Percentiles rank a stretch among this genome's conserved stretches.
Conservation (phyloP, 2,113 vertebrate species). For the Hoplias malabaricus region DNA sequence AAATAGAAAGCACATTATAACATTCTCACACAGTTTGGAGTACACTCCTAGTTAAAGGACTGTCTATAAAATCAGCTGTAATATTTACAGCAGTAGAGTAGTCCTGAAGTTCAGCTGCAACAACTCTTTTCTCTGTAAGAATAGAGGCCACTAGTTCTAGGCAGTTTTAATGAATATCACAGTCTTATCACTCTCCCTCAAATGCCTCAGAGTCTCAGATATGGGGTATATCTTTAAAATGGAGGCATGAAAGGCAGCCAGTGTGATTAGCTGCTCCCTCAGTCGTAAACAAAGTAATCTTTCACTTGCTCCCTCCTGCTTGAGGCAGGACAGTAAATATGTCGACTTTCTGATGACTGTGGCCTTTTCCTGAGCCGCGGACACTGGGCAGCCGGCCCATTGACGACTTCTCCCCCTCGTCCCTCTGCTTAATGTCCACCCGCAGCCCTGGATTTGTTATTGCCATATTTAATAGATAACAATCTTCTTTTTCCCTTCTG, state of each 20-base stretch:
- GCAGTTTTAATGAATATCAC: slow-evolving; percentile 24
- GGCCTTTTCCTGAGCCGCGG: slow-evolving; percentile 69
- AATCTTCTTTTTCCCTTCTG: slow-evolving; percentile 58
- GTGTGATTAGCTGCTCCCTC: slow-evolving; percentile 69
- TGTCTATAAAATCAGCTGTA: background rate
- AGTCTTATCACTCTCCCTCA: slow-evolving; percentile 54
- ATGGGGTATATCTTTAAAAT: slow-evolving; percentile 34
- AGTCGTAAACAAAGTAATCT: slow-evolving; percentile 70
- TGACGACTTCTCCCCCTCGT: slow-evolving; percentile 50
- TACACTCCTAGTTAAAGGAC: background rate
- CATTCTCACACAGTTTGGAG: no score
- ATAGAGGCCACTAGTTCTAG: background rate
- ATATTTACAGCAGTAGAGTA: background rate
- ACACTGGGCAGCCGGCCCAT: slow-evolving; percentile 64
- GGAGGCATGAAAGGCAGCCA: slow-evolving; percentile 35
- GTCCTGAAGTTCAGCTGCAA: background rate
- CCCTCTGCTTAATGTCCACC: slow-evolving; percentile 70
- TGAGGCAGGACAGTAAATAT: slow-evolving; percentile 71
- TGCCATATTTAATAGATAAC: slow-evolving; percentile 74
- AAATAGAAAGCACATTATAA: no score
- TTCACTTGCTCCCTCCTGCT: slow-evolving; percentile 56
- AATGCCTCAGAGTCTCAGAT: slow-evolving; percentile 54
- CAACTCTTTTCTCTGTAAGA: background rate
- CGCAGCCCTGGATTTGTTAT: slow-evolving; percentile 67
- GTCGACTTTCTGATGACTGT: slow-evolving; percentile 78